Conservation (phyloP, 2,113 vertebrate genomes). For the Loxodonta africana region DNA sequence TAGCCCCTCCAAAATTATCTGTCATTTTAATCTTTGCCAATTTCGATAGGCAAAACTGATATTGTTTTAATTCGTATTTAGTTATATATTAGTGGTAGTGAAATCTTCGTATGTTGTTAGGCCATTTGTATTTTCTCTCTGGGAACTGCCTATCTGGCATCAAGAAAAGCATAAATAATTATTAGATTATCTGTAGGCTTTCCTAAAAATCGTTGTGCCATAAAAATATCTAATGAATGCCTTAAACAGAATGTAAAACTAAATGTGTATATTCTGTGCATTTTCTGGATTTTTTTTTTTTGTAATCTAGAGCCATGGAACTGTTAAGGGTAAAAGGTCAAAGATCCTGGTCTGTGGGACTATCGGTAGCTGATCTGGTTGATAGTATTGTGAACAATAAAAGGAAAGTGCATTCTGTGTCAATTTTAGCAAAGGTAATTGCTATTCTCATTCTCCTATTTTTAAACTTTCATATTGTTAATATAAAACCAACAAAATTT, state of each 20-base stretch:
- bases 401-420: conserved; percentile 94
- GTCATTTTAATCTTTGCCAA: background rate
- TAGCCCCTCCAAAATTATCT: background rate
- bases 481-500: background rate
- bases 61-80: conserved; percentile 52
- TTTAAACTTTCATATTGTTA: conserved; percentile 14
- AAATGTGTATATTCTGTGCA: conserved; percentile 53
- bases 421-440: conserved; percentile 95
- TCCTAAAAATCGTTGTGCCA: background rate
- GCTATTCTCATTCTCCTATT: conserved; percentile 43
- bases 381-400: conserved; percentile 94
- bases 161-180: conserved; percentile 55
- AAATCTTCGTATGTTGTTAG: conserved; percentile 55
- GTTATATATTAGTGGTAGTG: background rate
- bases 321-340: conserved; percentile 94
- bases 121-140: conserved; percentile 34
- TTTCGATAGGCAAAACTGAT: background rate
- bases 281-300: conserved; percentile 72
- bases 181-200: conserved; percentile 26
- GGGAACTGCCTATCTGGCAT: conserved; percentile 43
- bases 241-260: conserved; percentile 57
- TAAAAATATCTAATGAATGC: conserved; percentile 57
- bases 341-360: conserved; percentile 96
- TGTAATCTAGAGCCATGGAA: conserved; percentile 92
- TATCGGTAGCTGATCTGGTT: conserved; percentile 95